These are phyloP conservation scores for Balanococcus diminutus DNA, from an alignment of 2,888 invertebrate genomes.

Conservation along the genomic window DNA sequence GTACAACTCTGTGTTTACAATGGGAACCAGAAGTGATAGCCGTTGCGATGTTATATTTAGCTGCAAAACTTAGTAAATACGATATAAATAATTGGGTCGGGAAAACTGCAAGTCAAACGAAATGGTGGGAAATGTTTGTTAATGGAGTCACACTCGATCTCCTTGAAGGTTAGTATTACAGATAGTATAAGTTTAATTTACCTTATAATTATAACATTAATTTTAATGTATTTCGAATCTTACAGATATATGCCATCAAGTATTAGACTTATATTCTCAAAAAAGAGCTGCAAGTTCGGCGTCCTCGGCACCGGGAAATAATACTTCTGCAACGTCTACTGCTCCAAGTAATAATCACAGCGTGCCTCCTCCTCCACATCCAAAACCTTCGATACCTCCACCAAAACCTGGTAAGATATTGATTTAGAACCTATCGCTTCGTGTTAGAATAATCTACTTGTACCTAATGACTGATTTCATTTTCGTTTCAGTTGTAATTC, in stretches of 20 bases:
- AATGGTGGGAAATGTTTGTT: conserved; percentile 99
- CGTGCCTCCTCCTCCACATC: conserved; percentile 6
- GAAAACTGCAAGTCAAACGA: conserved; percentile 73
- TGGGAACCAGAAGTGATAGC: conserved; percentile 99
- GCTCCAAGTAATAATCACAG: conserved; percentile 53
- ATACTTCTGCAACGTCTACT: conserved; percentile 55
- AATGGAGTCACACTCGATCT: conserved; percentile 93
- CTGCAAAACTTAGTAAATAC: conserved; percentile 93
- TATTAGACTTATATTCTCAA: conserved; percentile 87
- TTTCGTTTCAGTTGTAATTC: conserved; percentile 48
- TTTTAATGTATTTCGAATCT: background rate
- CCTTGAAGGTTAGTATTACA: conserved; percentile 71
- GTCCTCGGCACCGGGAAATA: conserved; percentile 57
- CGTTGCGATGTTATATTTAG: conserved; percentile 95
- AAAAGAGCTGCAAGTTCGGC: conserved; percentile 60
- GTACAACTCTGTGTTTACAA: conserved; percentile 93
- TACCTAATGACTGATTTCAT: background rate
- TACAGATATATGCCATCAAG: conserved; percentile 93
- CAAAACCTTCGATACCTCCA: conserved; percentile 51
- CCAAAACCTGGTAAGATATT: conserved; percentile 34
- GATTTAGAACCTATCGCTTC: background rate
- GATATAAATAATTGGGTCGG: conserved; percentile 93
- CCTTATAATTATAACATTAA: background rate
- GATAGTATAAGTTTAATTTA: background rate
- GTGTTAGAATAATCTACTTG: background rate